These are phyloP conservation scores for Tetragnatha versicolor DNA, from an alignment of 1,140 invertebrate species.

Conservation along the genomic window DNA sequence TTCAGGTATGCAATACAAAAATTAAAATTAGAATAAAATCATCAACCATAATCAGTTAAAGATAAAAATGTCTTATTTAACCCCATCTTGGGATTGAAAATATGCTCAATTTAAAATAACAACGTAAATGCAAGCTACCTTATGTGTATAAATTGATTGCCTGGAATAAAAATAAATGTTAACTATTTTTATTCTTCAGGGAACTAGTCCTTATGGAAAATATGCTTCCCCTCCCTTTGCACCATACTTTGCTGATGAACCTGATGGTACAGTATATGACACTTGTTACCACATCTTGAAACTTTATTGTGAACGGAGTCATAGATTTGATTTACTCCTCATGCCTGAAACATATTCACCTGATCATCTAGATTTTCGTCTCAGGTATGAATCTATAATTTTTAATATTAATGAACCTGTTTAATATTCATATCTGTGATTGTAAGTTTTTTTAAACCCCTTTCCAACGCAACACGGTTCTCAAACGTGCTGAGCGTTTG, in stretches of 20 bases:
- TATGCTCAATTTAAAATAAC: too few species aligned
- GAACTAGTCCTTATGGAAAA: constrained; percentile 59
- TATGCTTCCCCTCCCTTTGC: constrained; percentile 70
- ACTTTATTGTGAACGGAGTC: constrained; percentile 70
- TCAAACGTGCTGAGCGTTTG: too few species aligned
- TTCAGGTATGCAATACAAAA: too few species aligned
- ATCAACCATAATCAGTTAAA: too few species aligned
- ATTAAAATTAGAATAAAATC: too few species aligned
- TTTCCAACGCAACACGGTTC: too few species aligned
- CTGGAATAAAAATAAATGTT: neutral
- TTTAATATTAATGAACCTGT: too few species aligned
- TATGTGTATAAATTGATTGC: neutral
- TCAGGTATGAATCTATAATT: constrained; percentile 74
- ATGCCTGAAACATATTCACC: constrained; percentile 79
- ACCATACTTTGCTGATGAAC: constrained; percentile 64
- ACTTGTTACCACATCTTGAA: constrained; percentile 84
- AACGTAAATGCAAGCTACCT: too few species aligned
- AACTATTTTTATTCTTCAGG: neutral
- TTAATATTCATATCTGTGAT: too few species aligned
- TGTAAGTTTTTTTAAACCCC: too few species aligned
- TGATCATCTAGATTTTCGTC: constrained; percentile 81
- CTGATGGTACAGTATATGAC: constrained; percentile 68
- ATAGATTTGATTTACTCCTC: constrained; percentile 74
- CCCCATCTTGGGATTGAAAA: too few species aligned
- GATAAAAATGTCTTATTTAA: too few species aligned